Percentiles rank a stretch among this genome's conserved stretches.
These are phyloP conservation scores for Irena cyanogastra DNA, from an alignment of 2,113 vertebrate genomes.

Conservation along the genomic window DNA sequence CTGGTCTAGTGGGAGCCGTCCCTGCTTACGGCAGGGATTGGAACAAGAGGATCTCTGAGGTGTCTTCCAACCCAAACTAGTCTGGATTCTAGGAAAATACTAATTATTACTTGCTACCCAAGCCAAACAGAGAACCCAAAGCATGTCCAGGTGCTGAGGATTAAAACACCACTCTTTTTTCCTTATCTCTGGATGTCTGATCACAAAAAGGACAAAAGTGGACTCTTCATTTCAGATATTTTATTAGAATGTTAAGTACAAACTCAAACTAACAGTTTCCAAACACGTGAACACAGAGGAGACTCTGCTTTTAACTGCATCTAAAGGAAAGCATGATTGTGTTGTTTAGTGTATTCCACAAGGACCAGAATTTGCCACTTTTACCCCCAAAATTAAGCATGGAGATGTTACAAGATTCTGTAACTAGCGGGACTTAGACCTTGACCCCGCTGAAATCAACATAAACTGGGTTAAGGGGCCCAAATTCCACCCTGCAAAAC, in stretches of 20 bases:
- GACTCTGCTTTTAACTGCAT: background rate
- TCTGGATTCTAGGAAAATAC: background rate
- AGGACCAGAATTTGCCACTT: background rate
- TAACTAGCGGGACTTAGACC: background rate
- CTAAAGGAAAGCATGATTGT: background rate
- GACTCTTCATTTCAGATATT: background rate
- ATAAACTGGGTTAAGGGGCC: accelerated
- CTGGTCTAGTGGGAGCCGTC: background rate
- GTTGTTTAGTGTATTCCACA: background rate
- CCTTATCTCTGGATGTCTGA: background rate
- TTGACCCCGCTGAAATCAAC: background rate
- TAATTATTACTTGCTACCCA: background rate
- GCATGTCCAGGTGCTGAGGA: background rate
- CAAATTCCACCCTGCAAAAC: background rate
- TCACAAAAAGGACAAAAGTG: background rate
- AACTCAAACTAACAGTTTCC: background rate
- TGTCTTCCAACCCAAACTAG: background rate
- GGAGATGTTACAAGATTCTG: background rate
- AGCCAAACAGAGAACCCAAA: background rate
- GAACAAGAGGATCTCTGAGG: background rate
- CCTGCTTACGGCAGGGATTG: background rate
- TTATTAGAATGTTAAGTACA: background rate
- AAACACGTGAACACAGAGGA: accelerated
- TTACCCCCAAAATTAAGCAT: background rate
- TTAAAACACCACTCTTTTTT: background rate